Conservation (phyloP, 1,140 invertebrate species). For the Colletes gigas region DNA sequence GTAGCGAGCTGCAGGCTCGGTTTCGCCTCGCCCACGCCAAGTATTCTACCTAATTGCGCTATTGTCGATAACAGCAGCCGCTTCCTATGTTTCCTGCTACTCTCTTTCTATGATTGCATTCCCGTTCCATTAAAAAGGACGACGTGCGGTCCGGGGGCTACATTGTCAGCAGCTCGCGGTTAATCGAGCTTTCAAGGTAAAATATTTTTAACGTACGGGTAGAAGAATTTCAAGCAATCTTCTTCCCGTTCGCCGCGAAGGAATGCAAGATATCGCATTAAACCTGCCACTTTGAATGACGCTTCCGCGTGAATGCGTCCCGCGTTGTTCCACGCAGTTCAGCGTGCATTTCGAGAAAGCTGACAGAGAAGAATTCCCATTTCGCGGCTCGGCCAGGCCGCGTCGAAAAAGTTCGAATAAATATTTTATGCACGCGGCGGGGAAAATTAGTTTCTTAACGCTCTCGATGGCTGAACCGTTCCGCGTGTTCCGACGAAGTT, state of each 20-base stretch:
- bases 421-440: too few relatives aligned
- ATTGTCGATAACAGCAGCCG: constrained; percentile 3
- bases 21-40: constrained; percentile 4
- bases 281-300: constrained; percentile 26
- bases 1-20: neutral
- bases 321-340: neutral
- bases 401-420: neutral
- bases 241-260: neutral
- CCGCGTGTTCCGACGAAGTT: too few relatives aligned
- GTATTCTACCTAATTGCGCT: constrained; percentile 29
- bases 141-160: neutral
- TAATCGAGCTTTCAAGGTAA: neutral
- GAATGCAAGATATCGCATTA: constrained; percentile 10
- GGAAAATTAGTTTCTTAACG: too few relatives aligned
- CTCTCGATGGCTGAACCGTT: too few relatives aligned
- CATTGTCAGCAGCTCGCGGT: neutral
- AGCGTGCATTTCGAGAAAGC: neutral
- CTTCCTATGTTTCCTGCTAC: too few relatives aligned
- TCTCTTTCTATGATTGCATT: neutral
- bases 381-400: too few relatives aligned
- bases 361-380: constrained; percentile 22
- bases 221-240: neutral
- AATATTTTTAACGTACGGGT: constrained; percentile 4
- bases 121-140: neutral
- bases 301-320: neutral